Percentiles rank a stretch among this genome's conserved stretches.
These are phyloP conservation scores for Nemotelus nigrinus DNA, from an alignment of 2,888 invertebrate species.

Conservation along the genomic window DNA sequence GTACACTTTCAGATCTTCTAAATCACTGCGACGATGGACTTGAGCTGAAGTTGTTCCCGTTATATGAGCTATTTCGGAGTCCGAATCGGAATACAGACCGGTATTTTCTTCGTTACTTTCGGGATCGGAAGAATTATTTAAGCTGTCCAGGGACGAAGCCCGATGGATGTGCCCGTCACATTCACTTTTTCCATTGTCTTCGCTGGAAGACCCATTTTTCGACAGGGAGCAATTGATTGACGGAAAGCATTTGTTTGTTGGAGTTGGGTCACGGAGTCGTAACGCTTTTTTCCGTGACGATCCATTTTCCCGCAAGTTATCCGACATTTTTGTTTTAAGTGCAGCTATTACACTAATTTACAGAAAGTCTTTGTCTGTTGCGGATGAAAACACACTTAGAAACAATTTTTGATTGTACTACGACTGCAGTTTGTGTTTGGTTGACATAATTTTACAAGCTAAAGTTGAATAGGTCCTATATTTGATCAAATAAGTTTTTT, in stretches of 20 bases:
- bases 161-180: constrained; percentile 53
- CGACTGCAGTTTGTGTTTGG: no score
- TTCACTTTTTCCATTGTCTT: constrained; percentile 48
- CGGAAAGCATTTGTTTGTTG: constrained; percentile 66
- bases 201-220: constrained; percentile 44
- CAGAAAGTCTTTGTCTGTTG: no score
- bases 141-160: constrained; percentile 73
- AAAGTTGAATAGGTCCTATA: no score
- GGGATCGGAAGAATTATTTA: constrained; percentile 75
- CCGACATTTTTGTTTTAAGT: constrained; percentile 57
- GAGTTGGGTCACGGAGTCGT: constrained; percentile 53
- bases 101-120: constrained; percentile 72
- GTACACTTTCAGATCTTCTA: constrained; percentile 62
- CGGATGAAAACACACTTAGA: no score
- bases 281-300: constrained; percentile 48
- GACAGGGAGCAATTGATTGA: constrained; percentile 42
- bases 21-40: constrained; percentile 61
- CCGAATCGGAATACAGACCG: constrained; percentile 71
- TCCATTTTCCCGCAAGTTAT: constrained; percentile 56
- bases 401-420: no score
- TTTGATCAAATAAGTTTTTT: no score
- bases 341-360: no score
- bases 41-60: constrained; percentile 62
- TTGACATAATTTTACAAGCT: no score
- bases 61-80: constrained; percentile 71